Conservation (phyloP, 1,140 invertebrate species). For the Dufourea novaeangliae region DNA sequence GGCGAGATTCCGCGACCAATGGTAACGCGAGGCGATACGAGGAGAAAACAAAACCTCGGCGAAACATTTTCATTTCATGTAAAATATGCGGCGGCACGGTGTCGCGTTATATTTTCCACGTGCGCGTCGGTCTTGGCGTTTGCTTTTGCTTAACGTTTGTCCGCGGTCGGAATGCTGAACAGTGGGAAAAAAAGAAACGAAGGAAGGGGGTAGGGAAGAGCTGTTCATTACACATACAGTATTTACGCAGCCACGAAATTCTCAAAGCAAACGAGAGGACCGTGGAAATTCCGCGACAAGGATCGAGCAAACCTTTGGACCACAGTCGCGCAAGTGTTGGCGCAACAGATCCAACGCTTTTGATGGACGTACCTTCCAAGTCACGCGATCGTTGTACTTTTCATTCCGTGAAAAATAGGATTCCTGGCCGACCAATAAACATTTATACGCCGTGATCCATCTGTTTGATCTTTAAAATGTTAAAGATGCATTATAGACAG, state of each 20-base stretch:
- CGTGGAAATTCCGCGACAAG: neutral
- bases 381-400: neutral
- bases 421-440: neutral
- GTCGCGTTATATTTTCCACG: slow-evolving; percentile 25
- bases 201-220: no score
- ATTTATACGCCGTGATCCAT: no score
- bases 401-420: neutral
- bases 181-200: neutral
- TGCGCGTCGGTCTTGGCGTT: slow-evolving; percentile 3
- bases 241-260: slow-evolving; percentile 14
- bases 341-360: neutral
- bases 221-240: slow-evolving; percentile 23
- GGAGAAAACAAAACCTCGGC: slow-evolving; percentile 48
- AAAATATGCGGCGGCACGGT: slow-evolving; percentile 55
- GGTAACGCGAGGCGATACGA: slow-evolving; percentile 17
- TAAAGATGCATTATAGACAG: no score
- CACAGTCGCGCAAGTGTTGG: neutral
- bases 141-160: slow-evolving; percentile 16
- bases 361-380: neutral
- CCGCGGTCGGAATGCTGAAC: slow-evolving; percentile 6
- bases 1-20: slow-evolving; percentile 35
- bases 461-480: no score
- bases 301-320: neutral
- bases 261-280: neutral
- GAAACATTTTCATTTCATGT: slow-evolving; percentile 52